These are phyloP conservation scores for Pentamera pediparva DNA, from an alignment of 53 echinoderm and acorn worm species.

Conservation along the genomic window DNA sequence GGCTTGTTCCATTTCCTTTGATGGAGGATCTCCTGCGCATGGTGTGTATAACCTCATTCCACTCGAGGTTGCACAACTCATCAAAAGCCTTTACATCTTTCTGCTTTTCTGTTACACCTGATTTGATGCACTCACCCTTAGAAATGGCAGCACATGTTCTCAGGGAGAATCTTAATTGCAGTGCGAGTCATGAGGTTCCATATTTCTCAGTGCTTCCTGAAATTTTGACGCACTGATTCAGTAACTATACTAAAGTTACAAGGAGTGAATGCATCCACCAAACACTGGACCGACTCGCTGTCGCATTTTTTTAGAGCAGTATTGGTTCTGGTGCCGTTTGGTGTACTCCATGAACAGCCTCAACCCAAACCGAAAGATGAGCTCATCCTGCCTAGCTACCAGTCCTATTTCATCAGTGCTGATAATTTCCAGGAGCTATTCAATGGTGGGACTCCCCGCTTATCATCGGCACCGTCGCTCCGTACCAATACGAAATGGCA, in stretches of 20 bases:
- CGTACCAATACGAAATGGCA: too few relatives aligned
- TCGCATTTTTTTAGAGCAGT: slow-evolving; percentile 57
- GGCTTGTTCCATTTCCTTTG: slow-evolving; percentile 38
- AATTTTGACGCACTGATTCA: slow-evolving; percentile 35
- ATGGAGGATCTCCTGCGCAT: slow-evolving; percentile 18
- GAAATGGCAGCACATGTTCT: slow-evolving; percentile 32
- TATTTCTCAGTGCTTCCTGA: slow-evolving; percentile 17
- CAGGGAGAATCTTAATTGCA: slow-evolving; percentile 40
- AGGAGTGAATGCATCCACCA: slow-evolving; percentile 48
- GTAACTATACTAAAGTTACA: slow-evolving; percentile 43
- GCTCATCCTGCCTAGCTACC: slow-evolving; percentile 45
- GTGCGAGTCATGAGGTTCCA: slow-evolving; percentile 37
- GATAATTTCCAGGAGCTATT: slow-evolving; percentile 1
- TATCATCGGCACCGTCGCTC: too few relatives aligned
- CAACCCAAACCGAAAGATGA: slow-evolving; percentile 43
- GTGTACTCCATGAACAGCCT: slow-evolving; percentile 2
- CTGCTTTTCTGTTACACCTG: neutral
- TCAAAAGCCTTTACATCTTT: slow-evolving; percentile 15
- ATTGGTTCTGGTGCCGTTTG: slow-evolving; percentile 16
- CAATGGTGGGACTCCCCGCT: too few relatives aligned
- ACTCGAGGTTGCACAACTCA: slow-evolving; percentile 31
- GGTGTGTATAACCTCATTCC: slow-evolving; percentile 10
- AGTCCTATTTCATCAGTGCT: slow-evolving; percentile 35
- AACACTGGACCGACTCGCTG: slow-evolving; percentile 7
- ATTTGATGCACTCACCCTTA: slow-evolving; percentile 29